These are phyloP conservation scores for Heteromormyrus szaboi DNA, from an alignment of 2,797 vertebrate genomes.

Conservation along the genomic window DNA sequence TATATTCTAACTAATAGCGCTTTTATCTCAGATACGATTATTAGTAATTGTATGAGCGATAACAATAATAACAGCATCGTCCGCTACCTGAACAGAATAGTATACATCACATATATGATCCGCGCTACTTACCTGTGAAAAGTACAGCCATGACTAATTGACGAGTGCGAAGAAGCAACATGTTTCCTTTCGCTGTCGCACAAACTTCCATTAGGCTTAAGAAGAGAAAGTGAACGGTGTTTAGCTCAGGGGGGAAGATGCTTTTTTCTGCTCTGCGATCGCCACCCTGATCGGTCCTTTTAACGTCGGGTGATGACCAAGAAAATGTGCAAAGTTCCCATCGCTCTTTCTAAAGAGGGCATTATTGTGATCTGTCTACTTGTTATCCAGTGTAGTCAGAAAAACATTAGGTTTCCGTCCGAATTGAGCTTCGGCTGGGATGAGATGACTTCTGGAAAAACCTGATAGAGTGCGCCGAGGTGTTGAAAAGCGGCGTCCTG, in stretches of 20 bases:
- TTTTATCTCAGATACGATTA: not conserved
- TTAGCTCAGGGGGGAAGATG: not conserved
- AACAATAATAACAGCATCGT: not conserved
- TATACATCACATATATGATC: not conserved
- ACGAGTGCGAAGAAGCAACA: conserved; percentile 60
- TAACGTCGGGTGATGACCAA: conserved; percentile 19
- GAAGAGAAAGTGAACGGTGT: not conserved
- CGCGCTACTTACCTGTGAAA: conserved; percentile 57
- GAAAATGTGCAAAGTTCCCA: conserved; percentile 29
- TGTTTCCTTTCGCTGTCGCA: conserved; percentile 51
- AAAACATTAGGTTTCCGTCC: not conserved
- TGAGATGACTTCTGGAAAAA: not conserved
- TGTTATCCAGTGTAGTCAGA: not conserved
- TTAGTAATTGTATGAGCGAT: not conserved
- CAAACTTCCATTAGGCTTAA: conserved; percentile 32
- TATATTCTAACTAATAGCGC: not conserved
- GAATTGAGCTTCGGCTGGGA: not conserved
- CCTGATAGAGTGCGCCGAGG: not conserved
- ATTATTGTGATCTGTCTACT: not conserved
- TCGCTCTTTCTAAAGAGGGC: not conserved
- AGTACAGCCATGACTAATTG: conserved; percentile 49
- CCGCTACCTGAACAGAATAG: not conserved
- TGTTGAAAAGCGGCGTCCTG: not conserved
- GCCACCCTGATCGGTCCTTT: not conserved
- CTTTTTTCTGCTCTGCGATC: not conserved